Evolutionary conservation across 2,113 vertebrate genomes (phyloP).

Genomic region (Sturnus vulgaris): DNA sequence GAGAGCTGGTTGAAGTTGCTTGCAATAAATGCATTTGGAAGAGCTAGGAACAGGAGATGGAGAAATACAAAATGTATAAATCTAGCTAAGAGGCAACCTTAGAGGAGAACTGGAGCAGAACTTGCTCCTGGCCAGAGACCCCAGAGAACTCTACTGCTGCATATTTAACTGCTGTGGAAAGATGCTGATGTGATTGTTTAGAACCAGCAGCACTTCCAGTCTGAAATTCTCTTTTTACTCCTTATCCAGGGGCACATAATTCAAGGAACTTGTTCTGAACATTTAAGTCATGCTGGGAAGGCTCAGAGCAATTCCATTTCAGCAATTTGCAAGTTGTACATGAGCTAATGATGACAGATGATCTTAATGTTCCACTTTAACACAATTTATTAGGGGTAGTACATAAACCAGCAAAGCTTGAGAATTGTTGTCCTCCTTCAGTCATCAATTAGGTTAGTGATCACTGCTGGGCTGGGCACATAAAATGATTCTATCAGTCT

Average conservation of each 20-base stretch:
- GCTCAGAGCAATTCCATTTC: neutral
- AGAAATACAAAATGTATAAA: neutral
- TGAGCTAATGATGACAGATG: conserved; percentile 10
- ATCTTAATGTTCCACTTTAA: neutral
- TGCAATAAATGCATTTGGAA: neutral
- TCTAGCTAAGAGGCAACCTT: neutral
- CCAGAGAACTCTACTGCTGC: neutral
- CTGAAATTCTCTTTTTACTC: neutral
- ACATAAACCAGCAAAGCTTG: neutral
- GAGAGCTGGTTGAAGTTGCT: neutral
- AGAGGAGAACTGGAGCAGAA: neutral
- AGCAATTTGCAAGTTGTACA: neutral
- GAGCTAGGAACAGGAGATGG: neutral
- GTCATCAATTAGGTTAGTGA: neutral
- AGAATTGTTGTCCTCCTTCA: neutral
- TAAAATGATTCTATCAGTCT: neutral
- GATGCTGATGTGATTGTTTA: neutral
- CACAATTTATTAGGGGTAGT: neutral
- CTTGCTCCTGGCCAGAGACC: neutral
- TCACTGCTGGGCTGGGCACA: neutral
- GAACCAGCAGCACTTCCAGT: neutral
- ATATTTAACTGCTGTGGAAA: neutral
- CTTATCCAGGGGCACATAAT: neutral
- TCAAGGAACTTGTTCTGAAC: neutral
- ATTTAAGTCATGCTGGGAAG: neutral